Percentiles rank a stretch among this genome's conserved stretches.
phyloP scores from a whole-genome alignment of 2,888 invertebrate species.

The Phytoseiulus persimilis region DNA sequence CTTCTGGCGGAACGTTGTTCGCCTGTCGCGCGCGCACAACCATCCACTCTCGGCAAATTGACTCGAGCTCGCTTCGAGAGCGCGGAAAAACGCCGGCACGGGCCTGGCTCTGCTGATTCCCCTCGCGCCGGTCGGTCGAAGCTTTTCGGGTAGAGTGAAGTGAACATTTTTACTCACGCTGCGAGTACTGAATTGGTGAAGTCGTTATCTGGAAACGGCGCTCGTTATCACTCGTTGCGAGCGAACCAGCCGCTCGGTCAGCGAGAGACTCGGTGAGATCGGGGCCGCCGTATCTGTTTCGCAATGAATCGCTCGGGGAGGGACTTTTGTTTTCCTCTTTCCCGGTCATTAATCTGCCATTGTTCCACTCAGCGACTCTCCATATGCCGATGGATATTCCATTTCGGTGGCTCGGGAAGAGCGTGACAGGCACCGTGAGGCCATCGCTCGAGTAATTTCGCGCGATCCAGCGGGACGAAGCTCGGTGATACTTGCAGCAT shows the following conservation, averaged over 20 bases:
- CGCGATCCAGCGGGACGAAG: no score
- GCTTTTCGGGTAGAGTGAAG: not conserved
- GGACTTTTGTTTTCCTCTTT: no score
- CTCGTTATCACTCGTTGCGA: not conserved
- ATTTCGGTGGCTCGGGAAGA: no score
- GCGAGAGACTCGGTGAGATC: not conserved
- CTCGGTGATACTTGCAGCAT: no score
- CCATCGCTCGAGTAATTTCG: no score
- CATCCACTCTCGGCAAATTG: not conserved
- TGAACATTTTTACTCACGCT: not conserved
- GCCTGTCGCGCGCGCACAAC: not conserved
- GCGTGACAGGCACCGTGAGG: no score
- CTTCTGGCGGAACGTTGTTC: not conserved
- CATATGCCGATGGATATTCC: no score
- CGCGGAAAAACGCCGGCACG: not conserved
- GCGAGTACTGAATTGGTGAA: not conserved
- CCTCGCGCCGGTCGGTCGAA: not conserved
- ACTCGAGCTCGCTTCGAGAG: not conserved
- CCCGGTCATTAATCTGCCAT: no score
- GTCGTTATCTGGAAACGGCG: not conserved
- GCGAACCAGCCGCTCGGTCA: not conserved
- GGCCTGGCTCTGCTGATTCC: not conserved
- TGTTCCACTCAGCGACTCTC: no score
- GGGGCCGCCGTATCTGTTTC: not conserved
- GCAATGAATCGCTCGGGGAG: not conserved